Percentiles rank a stretch among this genome's conserved stretches.
phyloP scores from a whole-genome alignment of 2,888 invertebrate genomes.

The Spatulosminthurus flaviceps region DNA sequence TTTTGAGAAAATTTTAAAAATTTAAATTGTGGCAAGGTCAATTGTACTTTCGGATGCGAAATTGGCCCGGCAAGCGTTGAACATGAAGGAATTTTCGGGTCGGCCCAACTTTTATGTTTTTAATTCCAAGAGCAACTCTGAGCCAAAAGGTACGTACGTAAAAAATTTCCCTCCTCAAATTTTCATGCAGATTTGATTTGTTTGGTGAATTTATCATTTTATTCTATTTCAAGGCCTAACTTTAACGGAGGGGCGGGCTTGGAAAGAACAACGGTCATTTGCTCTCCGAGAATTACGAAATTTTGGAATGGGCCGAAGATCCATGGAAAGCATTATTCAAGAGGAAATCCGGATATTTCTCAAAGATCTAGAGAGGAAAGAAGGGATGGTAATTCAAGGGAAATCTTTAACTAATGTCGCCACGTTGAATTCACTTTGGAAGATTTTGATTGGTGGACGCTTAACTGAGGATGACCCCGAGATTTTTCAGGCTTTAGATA shows the following conservation, averaged over 20 bases:
- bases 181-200: too few relatives aligned
- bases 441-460: constrained; percentile 1
- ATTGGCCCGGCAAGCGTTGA: too few relatives aligned
- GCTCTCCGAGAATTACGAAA: background rate
- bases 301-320: constrained; percentile 6
- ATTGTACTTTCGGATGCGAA: too few relatives aligned
- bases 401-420: background rate
- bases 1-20: too few relatives aligned
- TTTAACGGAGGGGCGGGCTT: background rate
- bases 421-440: constrained; percentile 26
- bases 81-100: too few relatives aligned
- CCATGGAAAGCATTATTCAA: constrained; percentile 21
- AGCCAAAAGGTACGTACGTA: too few relatives aligned
- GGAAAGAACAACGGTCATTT: constrained; percentile 30
- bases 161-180: too few relatives aligned
- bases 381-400: background rate
- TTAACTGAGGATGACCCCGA: background rate
- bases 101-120: too few relatives aligned
- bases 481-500: background rate
- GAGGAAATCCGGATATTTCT: constrained; percentile 6
- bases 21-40: too few relatives aligned
- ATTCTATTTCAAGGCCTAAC: constrained; percentile 1
- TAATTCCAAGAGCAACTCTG: too few relatives aligned
- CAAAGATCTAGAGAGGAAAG: background rate
- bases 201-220: too few relatives aligned